Evolutionary conservation across 53 echinoderm and acorn worm species (phyloP), one percentile per base, ranked within the genome.

Genomic region (Actinopyga echinites): DNA sequence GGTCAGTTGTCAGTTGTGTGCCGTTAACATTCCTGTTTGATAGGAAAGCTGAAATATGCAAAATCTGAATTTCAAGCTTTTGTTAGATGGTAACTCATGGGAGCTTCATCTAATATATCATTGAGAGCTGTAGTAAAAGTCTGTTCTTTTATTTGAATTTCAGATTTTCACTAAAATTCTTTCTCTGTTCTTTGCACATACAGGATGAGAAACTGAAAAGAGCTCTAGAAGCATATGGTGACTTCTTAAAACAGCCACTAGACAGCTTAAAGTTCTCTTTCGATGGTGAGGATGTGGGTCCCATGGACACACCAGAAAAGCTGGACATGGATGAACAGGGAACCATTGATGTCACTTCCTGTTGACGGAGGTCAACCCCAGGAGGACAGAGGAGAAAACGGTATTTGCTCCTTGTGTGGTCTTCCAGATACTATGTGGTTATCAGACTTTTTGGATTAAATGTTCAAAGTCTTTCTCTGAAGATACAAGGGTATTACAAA

Each of bases 291-390:
- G 55, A 54, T 4, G 69, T 95, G 21, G 9, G 31, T 11, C 88
- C 86, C 23, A 54, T 33, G 4, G 75, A 85, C 33, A 95, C 95
- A 10, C 95, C 95, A 20, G 83, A 90, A 37, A 54, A 79, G 21
- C 56, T 95, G 28, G 95, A 95, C 81, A 93, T 93, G 85, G 90
- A 90, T 4, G 90, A 86, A 30, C 90, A 95, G 35, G 81, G 56
- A 67, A 88, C 85, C 13, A 82, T 91, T 30, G 91, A 91, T 80
- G 91, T 88, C 8, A 63, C 38, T 49, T 73, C 1, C 15, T 44
- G 52, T 45, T 79, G 52, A 80, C 80, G 53, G 44, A 49, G 34
- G 21, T 55, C 30, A 24, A 17, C 21, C 24, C 36, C 2, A 15
- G 17, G 64, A 23, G 32, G 25, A 12, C 21, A 64, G 2, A 0